Evolutionary conservation across 2,797 vertebrate species (phyloP), one percentile per base, ranked within the genome.

Genomic region (Epinephelus malabaricus): DNA sequence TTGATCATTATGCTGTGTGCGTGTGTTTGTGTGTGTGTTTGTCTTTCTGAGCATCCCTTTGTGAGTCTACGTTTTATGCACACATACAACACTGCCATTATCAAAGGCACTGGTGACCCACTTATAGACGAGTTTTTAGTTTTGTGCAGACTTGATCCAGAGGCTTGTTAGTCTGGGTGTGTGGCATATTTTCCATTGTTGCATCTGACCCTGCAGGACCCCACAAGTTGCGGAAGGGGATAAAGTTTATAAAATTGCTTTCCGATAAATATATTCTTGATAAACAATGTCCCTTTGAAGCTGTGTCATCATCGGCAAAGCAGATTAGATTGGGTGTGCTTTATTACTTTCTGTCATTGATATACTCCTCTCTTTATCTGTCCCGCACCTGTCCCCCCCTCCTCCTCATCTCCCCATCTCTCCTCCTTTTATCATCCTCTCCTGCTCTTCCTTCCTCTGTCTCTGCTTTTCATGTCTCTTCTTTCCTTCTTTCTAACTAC

Each of bases 91-190:
- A 54, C 85, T 88, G 75, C 69, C 69, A 43, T 82, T 89, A 91
- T 92, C 85, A 90, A 91, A 90, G 86, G 74, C 67, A 51, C 46
- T 5, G 70, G 75, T 92, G 90, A 91, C 92, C 91, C 89, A 93
- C 79, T 92, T 94, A 87, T 43, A 64, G 69, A 55, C 27, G 11
- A 85, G 71, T 91, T 89, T 87, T 84, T 55, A 68, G 64, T 86
- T 86, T 81, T 7, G 14, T 50, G 25, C 78, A 86, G 67, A 81
- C 82, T 83, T 68, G 75, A 88, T 88, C 72, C 63, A 72, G 73
- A 78, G 56, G 85, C 78, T 89, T 91, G 90, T 92, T 92, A 89
- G 79, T 79, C 67, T 72, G 74, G 30, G 55, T 69, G 59, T 85
- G 78, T 23, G 43, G 56, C 60, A 69, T 73, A 78, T 90, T 84